Percentiles rank a stretch among this genome's conserved stretches.
phyloP scores from a whole-genome alignment of 1,140 invertebrate species.

The Leguminivora glycinivorella region DNA sequence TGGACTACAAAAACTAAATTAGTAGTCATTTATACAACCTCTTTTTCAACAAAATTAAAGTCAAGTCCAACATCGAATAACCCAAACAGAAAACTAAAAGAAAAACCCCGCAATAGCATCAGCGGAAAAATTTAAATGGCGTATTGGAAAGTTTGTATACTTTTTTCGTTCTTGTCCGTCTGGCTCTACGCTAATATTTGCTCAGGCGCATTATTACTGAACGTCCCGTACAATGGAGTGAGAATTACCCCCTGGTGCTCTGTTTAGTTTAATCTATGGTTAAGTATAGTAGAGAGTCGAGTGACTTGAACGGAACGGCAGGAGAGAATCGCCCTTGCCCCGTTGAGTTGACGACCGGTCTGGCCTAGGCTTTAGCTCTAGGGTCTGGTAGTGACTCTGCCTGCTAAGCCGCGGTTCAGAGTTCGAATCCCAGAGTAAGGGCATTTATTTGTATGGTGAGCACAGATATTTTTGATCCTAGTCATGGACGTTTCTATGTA shows the following conservation, averaged over 20 bases:
- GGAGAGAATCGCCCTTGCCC: too few species aligned
- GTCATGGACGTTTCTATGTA: too few species aligned
- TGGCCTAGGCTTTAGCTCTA: too few species aligned
- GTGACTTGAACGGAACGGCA: not conserved
- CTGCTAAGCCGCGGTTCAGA: too few species aligned
- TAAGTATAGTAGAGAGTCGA: not conserved
- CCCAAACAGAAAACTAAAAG: not conserved
- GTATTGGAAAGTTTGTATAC: slow-evolving; percentile 32
- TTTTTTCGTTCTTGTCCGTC: slow-evolving; percentile 53
- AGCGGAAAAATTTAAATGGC: slow-evolving; percentile 22
- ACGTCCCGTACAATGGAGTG: slow-evolving; percentile 59
- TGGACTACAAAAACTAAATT: too few species aligned
- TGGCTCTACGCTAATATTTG: slow-evolving; percentile 71
- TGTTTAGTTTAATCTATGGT: too few species aligned
- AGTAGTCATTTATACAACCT: not conserved
- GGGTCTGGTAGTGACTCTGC: too few species aligned
- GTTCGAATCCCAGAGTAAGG: too few species aligned
- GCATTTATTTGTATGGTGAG: too few species aligned
- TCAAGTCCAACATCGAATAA: not conserved
- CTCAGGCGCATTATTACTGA: slow-evolving; percentile 69
- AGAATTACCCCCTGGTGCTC: slow-evolving; percentile 48
- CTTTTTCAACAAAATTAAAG: not conserved
- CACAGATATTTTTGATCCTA: too few species aligned
- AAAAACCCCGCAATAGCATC: not conserved
- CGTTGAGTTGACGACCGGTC: too few species aligned